Conservation (phyloP, 2,888 invertebrate genomes). For the Eupithecia subumbrata region DNA sequence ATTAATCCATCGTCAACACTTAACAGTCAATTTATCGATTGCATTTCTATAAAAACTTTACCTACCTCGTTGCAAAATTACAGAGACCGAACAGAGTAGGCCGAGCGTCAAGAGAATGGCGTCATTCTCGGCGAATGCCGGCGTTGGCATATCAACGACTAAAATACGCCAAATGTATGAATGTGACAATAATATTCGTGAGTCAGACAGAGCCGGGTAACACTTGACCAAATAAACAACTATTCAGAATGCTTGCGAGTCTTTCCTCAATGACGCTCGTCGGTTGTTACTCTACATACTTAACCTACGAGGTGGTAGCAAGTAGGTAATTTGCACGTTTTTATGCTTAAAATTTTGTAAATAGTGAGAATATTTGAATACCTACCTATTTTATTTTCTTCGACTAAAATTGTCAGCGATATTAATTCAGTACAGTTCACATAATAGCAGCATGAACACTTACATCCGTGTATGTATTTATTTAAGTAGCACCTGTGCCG, state of each 20-base stretch:
- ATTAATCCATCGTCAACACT: background rate
- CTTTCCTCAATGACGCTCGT: slow-evolving; percentile 64
- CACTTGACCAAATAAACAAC: slow-evolving; percentile 81
- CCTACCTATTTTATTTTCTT: background rate
- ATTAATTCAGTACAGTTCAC: slow-evolving; percentile 10
- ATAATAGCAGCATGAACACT: slow-evolving; percentile 19
- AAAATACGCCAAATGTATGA: slow-evolving; percentile 72
- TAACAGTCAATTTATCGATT: background rate
- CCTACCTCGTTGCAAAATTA: slow-evolving; percentile 6
- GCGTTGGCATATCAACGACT: slow-evolving; percentile 71
- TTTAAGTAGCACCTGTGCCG: slow-evolving; percentile 42
- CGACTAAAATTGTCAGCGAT: background rate
- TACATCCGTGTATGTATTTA: slow-evolving; percentile 41
- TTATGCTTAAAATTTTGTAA: background rate
- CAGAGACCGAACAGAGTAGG: slow-evolving; percentile 40
- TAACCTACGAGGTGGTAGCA: slow-evolving; percentile 23
- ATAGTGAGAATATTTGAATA: background rate
- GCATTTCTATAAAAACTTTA: background rate
- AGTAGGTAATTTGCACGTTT: slow-evolving; percentile 22
- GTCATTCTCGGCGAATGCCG: slow-evolving; percentile 75
- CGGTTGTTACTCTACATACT: slow-evolving; percentile 20
- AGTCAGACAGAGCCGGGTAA: slow-evolving; percentile 65
- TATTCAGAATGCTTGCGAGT: slow-evolving; percentile 64
- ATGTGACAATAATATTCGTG: slow-evolving; percentile 79
- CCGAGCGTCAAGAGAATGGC: slow-evolving; percentile 71